Evolutionary conservation across 2,888 invertebrate species (phyloP), one percentile per base, ranked within the genome.

Genomic region (Chelonus formosanus): DNA sequence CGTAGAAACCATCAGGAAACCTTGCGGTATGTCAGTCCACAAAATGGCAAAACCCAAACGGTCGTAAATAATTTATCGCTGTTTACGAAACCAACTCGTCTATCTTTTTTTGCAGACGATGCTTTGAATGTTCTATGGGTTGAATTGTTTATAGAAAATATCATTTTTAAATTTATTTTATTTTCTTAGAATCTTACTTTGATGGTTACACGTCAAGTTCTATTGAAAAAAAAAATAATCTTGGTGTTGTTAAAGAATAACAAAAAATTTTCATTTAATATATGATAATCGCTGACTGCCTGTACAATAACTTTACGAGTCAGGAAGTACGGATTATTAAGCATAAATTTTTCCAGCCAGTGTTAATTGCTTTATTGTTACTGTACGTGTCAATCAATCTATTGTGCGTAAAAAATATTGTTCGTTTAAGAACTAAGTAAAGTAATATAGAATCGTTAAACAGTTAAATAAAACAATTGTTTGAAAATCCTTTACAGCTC

Each of bases 301-400:
- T 54, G 52, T 53, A 63, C 63, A 72, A 66, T 52, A 57, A 36
- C 56, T 63, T 32, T 32, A 32, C 34, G 32, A 8, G 34, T 31
- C 57, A 60, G 73, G 73, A 73, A 72, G 70, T 66, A 67, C 70
- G 69, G 71, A 35, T 67, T 70, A 72, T 73, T 73, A 69, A 71
- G 57, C 67, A 65, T 10, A 62, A 64, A 67, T 71, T 73, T 73
- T 73, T 69, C 65, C 55, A 48, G 48, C 47, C 58, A 8, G 56
- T 31, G 62, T 70, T 70, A 70, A 70, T 67, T 67, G 48, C 50
- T 52, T 52, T 45, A 52, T 57, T 54, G 57, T 34, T 50, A 48
- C 47, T 20, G 43, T 20, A 32, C 57, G 61, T 65, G 53, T 47
- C 40, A 55, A 47, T 40, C 52, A 20, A 53, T 50, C 47, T n/a